Evolutionary conservation across 2,888 invertebrate species (phyloP).

Genomic region (Polyploca ridens): DNA sequence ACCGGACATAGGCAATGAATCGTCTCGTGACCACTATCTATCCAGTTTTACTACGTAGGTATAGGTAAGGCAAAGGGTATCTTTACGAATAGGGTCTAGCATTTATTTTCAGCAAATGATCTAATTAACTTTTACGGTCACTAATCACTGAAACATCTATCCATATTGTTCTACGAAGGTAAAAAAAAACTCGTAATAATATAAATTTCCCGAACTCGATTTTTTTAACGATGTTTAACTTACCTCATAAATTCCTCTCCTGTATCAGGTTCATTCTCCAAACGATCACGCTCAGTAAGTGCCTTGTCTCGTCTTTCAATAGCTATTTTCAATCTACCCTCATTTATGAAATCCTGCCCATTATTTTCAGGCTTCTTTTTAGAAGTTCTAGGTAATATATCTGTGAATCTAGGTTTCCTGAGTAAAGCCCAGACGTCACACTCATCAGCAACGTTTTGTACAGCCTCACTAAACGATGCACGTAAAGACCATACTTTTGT

Average conservation of each 20-base stretch:
- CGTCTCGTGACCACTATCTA: too few relatives aligned
- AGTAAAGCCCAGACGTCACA: slow-evolving; percentile 72
- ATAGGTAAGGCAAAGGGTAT: too few relatives aligned
- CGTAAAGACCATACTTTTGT: slow-evolving; percentile 63
- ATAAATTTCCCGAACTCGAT: too few relatives aligned
- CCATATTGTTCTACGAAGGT: too few relatives aligned
- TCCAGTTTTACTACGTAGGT: too few relatives aligned
- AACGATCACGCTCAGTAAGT: slow-evolving; percentile 51
- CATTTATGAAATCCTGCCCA: slow-evolving; percentile 28
- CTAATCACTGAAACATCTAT: too few relatives aligned
- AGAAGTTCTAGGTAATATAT: slow-evolving; percentile 28
- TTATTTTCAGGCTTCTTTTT: slow-evolving; percentile 23
- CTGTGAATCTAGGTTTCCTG: slow-evolving; percentile 53
- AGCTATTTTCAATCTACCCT: slow-evolving; percentile 48
- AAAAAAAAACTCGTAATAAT: too few relatives aligned
- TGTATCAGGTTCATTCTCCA: slow-evolving; percentile 62
- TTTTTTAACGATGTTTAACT: neutral
- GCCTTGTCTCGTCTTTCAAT: slow-evolving; percentile 51
- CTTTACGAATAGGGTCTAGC: too few relatives aligned
- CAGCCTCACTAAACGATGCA: slow-evolving; percentile 51
- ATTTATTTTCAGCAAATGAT: too few relatives aligned
- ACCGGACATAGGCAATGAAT: too few relatives aligned
- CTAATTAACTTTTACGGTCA: too few relatives aligned
- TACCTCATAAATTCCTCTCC: slow-evolving; percentile 74
- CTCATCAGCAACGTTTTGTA: slow-evolving; percentile 60